Conservation (phyloP, 2,888 invertebrate species). For the Dorcus hopei region DNA sequence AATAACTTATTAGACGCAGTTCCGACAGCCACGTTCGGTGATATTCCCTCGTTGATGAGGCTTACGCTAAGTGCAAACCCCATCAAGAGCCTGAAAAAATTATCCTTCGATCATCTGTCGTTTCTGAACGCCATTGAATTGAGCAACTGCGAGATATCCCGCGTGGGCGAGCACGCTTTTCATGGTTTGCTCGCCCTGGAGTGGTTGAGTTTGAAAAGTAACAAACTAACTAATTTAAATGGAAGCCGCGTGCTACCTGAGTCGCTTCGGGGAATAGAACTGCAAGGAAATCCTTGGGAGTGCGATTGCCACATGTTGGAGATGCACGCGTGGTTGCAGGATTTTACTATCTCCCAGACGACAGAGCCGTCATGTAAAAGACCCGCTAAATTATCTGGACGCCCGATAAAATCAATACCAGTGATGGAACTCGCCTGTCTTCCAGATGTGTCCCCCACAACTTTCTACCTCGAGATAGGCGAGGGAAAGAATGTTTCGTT, state of each 20-base stretch:
- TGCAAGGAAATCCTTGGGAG: conserved; percentile 85
- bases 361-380: conserved; percentile 75
- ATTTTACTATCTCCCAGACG: conserved; percentile 72
- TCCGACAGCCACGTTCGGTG: conserved; percentile 75
- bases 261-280: conserved; percentile 72
- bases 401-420: conserved; percentile 65
- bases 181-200: conserved; percentile 76
- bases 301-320: conserved; percentile 82
- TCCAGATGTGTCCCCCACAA: conserved; percentile 74
- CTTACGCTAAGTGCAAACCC: conserved; percentile 80
- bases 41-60: conserved; percentile 78
- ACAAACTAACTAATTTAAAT: conserved; percentile 70
- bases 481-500: conserved; percentile 80
- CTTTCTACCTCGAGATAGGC: conserved; percentile 72
- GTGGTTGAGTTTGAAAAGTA: conserved; percentile 81
- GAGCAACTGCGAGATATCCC: conserved; percentile 74
- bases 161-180: conserved; percentile 77
- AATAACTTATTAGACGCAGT: conserved; percentile 75
- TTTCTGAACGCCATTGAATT: conserved; percentile 78
- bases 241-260: conserved; percentile 72
- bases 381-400: conserved; percentile 65
- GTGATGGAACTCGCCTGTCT: conserved; percentile 75
- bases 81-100: conserved; percentile 66
- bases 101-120: conserved; percentile 71
- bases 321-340: conserved; percentile 73